Evolutionary conservation across 2,888 invertebrate species (phyloP), one percentile per base, ranked within the genome.

Genomic region (Sicus ferrugineus): DNA sequence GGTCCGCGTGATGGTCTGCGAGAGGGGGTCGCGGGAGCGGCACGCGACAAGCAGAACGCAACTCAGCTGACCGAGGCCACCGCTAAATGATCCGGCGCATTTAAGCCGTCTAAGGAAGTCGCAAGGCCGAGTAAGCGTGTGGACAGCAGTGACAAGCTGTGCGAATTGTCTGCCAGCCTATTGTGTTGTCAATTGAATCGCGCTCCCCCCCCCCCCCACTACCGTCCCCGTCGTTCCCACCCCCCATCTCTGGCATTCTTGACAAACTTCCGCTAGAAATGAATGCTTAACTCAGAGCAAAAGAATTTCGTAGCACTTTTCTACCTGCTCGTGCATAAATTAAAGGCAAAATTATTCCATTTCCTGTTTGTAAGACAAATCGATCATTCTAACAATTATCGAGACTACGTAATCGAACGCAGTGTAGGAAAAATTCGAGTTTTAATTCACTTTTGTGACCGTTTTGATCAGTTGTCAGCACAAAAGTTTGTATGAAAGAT

Each of bases 91-190:
- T 48, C n/a, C n/a, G n/a, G n/a, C n/a, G 28, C n/a, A 28, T n/a
- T 28, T 23, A 56, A 26, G n/a, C 56, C 30, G 23, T 56, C 28
- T 56, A 56, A 56, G 56, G 56, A 56, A 56, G 28, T 56, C n/a
- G 23, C 56, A 56, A 56, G 56, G 56, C 56, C 28, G 28, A 56
- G 28, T 28, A 28, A 56, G 56, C 28, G 30, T 16, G 11, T 28
- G n/a, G 30, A 7, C 19, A 26, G 9, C 28, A 26, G 19, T 23
- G 23, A 23, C 21, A 14, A 23, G 7, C 34, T 14, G 14, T 34
- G 7, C 34, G 34, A 34, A 34, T 34, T 14, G 34, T 1, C 34
- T n/a, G 42, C 14, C n/a, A 14, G 42, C n/a, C 42, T 42, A 16
- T 42, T 42, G 14, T 42, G 0, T 2, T 42, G 42, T 42, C 42